Percentiles rank a stretch among this genome's conserved stretches.
These are phyloP conservation scores for Protobothrops mucrosquamatus DNA, from an alignment of 2,113 vertebrate species.

Conservation along the genomic window DNA sequence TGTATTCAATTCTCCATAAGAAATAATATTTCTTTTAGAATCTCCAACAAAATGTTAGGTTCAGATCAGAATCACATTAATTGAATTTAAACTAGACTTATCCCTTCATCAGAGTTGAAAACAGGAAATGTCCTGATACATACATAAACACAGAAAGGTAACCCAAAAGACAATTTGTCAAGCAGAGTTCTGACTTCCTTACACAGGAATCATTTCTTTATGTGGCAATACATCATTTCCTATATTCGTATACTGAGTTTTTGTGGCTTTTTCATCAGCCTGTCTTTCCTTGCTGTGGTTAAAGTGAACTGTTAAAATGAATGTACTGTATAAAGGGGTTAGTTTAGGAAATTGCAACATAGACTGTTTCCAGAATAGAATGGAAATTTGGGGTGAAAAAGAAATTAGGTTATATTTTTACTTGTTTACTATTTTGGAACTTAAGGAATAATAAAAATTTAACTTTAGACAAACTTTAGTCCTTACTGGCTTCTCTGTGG, in stretches of 20 bases:
- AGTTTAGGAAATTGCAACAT: constrained; percentile 6
- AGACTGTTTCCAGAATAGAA: constrained; percentile 3
- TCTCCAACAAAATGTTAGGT: not conserved
- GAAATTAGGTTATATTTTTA: constrained; percentile 33
- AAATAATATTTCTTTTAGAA: not conserved
- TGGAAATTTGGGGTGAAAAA: constrained; percentile 14
- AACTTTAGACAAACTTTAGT: constrained; percentile 47
- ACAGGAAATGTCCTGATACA: constrained; percentile 37
- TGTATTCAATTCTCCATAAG: not conserved
- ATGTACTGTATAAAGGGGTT: constrained; percentile 2
- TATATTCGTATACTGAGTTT: constrained; percentile 20
- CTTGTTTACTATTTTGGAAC: constrained; percentile 46
- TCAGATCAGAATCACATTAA: not conserved
- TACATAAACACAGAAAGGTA: not conserved
- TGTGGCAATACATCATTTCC: constrained; percentile 1
- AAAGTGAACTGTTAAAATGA: not conserved
- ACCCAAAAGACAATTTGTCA: not conserved
- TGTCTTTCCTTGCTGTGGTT: constrained; percentile 36
- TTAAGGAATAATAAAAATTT: constrained; percentile 34
- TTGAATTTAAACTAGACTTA: not conserved
- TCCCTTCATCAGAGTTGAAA: not conserved
- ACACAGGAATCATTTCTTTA: constrained; percentile 39
- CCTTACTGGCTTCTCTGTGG: not conserved
- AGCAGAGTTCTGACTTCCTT: constrained; percentile 18
- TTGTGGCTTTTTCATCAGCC: constrained; percentile 11